These are phyloP conservation scores for Gila orcuttii DNA, from an alignment of 2,113 vertebrate genomes.

Conservation along the genomic window DNA sequence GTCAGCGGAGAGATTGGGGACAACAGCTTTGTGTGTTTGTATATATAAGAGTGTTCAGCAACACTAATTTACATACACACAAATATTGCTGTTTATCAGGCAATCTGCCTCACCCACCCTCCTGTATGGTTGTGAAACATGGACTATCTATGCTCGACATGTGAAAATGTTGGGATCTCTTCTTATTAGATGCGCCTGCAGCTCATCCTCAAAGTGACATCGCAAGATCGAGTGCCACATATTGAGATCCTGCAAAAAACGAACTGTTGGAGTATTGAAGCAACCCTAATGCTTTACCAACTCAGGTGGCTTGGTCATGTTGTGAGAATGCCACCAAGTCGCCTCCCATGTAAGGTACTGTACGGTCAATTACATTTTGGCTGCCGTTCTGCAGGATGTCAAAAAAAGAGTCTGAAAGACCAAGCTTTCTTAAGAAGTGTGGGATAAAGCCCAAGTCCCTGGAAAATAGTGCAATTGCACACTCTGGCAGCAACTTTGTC, in stretches of 20 bases:
- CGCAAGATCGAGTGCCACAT: background rate
- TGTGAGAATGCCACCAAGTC: background rate
- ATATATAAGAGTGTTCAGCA: too few species aligned
- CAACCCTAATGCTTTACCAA: background rate
- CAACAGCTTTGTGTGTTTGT: background rate
- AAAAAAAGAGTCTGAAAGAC: background rate
- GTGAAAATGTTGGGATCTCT: background rate
- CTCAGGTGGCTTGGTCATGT: background rate
- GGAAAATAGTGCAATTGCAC: background rate
- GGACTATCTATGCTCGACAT: background rate
- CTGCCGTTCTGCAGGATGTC: background rate
- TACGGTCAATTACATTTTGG: background rate
- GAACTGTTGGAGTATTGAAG: background rate
- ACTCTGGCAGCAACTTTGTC: background rate
- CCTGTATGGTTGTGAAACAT: too few species aligned
- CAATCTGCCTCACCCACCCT: too few species aligned
- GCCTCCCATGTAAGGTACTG: background rate
- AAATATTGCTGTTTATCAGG: too few species aligned
- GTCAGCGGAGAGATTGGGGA: conserved; percentile 1
- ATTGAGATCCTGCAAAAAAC: background rate
- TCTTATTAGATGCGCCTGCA: background rate
- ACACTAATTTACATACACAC: too few species aligned
- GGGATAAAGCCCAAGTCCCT: background rate
- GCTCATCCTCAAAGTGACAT: background rate
- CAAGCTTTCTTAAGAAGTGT: background rate